A percentile compares a stretch with the other conserved stretches of the same genome.
Evolutionary conservation across 2,113 vertebrate genomes (phyloP).

Genomic region (Sphaerodactylus townsendi): DNA sequence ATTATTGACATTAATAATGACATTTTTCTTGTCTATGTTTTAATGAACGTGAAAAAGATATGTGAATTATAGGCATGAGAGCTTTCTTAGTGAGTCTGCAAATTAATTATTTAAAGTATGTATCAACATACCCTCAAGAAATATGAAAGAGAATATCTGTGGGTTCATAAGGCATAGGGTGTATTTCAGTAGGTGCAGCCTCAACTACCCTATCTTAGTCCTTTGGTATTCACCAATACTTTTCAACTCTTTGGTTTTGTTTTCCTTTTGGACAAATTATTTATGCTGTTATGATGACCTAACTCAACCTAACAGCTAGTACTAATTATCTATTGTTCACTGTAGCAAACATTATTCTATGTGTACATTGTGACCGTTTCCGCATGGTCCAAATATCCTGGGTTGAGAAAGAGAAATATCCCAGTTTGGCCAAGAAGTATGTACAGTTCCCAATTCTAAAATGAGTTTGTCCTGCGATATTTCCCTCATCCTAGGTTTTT

Average conservation of each 20-base stretch:
- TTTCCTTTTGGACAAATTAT: neutral
- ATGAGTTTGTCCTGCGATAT: too few relatives aligned
- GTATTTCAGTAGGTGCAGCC: neutral
- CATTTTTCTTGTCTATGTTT: constrained; percentile 19
- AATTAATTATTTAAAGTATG: neutral
- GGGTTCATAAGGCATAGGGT: neutral
- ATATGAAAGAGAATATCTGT: neutral
- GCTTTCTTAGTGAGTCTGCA: neutral
- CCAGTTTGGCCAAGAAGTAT: too few relatives aligned
- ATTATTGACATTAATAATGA: constrained; percentile 5
- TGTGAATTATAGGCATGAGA: neutral
- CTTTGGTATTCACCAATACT: neutral
- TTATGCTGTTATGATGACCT: neutral
- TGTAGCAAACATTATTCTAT: too few relatives aligned
- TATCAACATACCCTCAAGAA: constrained; percentile 3
- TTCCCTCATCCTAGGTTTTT: too few relatives aligned
- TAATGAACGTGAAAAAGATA: neutral
- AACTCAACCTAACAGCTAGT: neutral
- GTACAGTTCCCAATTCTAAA: too few relatives aligned
- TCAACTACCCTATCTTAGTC: neutral
- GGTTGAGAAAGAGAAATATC: too few relatives aligned
- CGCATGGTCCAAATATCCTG: too few relatives aligned
- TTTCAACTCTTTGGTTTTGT: neutral
- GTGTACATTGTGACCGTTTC: too few relatives aligned
- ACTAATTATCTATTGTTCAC: neutral